Base-by-base conservation (phyloP, 2,888 invertebrate genomes). In the Cryptocheilus praepositus region DNA sequence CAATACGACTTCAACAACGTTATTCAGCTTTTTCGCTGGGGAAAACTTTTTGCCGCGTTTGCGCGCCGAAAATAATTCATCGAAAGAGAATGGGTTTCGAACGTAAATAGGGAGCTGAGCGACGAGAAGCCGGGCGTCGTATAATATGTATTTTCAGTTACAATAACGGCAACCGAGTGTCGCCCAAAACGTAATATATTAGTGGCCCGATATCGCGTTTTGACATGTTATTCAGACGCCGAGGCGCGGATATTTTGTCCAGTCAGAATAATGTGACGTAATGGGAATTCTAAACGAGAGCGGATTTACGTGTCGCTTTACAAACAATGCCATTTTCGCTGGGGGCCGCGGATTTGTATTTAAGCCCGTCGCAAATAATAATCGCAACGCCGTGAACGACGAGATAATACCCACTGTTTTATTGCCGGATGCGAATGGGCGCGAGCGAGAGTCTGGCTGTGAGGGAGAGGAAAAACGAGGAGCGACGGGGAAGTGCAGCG, bases 281-380 rank as follows among this genome's bases (percentile, higher is more conserved):
- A 73, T 74, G 71, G 73, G 70, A 71, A 73, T 65, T 71, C 69
- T 55, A 78, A 78, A 75, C 70, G 76, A 72, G 60, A 18, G 11
- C 63, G 76, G 71, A 77, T 81, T 76, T 74, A 65, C 73, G 78
- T 71, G 77, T 81, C 68, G 67, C 51, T 60, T 60, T 69, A 54
- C 62, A 69, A 80, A 76, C 76, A 80, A 78, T 70, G 73, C 73
- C 54, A 77, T 76, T 80, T 80, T 76, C 74, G 64, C 51, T 67
- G 45, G 28, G 52, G 43, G 49, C 51, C 64, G 46, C 56, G 56
- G 53, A 57, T 61, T 56, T 54, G 44, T 64, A 51, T 70, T 78
- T 77, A 77, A 80, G 64, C 70, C 19, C 64, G 67, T 71, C 61
- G 53, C 76, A 74, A 80, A 79, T 79, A 80, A 79, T 73, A 75